Percentiles rank a stretch among this genome's conserved stretches.
Evolutionary conservation across 2,888 invertebrate genomes (phyloP).

Genomic region (Electrophaes corylata): DNA sequence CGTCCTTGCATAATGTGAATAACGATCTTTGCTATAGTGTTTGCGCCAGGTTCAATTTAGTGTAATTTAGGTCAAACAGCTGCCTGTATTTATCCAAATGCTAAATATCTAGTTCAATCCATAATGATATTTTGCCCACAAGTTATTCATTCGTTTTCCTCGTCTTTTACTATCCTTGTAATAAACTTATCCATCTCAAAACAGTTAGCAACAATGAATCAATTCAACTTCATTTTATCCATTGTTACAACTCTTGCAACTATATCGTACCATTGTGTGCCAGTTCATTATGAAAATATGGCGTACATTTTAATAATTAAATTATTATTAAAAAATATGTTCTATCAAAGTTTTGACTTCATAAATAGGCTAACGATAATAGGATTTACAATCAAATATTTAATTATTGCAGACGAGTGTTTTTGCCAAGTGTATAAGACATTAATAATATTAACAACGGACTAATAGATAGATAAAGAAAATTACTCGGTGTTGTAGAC

Average conservation of each 20-base stretch:
- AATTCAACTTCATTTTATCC: slow-evolving; percentile 35
- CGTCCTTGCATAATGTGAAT: slow-evolving; percentile 56
- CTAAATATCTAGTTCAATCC: background rate
- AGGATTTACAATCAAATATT: background rate
- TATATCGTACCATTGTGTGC: slow-evolving; percentile 28
- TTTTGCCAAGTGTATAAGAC: background rate
- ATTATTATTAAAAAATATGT: too few relatives aligned
- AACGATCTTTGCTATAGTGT: background rate
- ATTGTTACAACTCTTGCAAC: slow-evolving; percentile 36
- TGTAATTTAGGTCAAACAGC: background rate
- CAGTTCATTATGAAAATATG: too few relatives aligned
- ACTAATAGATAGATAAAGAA: background rate
- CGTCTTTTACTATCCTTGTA: slow-evolving; percentile 12
- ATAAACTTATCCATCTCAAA: slow-evolving; percentile 21
- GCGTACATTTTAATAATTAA: slow-evolving; percentile 34
- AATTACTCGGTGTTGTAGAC: background rate
- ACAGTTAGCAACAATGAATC: slow-evolving; percentile 28
- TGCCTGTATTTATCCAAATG: background rate
- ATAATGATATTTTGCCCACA: background rate
- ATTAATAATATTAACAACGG: too few relatives aligned
- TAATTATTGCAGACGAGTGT: background rate
- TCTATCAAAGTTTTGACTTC: slow-evolving; percentile 24
- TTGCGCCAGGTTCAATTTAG: background rate
- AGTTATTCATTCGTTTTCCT: slow-evolving; percentile 15
- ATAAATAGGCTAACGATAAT: background rate